Evolutionary conservation across 2,113 vertebrate species (phyloP).

Genomic region (Canis aureus): DNA sequence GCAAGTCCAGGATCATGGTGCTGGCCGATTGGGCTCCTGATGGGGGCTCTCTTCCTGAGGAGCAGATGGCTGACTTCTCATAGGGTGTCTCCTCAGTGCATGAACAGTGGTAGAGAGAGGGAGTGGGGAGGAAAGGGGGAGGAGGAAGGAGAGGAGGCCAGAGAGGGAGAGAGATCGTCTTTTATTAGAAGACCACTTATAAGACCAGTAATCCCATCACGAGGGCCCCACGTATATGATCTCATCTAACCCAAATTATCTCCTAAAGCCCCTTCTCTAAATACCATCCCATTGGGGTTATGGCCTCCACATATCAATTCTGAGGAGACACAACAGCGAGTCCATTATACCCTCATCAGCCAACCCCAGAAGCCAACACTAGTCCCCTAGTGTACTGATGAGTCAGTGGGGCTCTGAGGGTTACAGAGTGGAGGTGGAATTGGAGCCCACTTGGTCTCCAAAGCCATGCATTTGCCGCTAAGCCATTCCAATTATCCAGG

Average conservation of each 20-base stretch:
- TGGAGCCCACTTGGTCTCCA: too few species aligned
- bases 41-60: neutral
- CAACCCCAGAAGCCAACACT: neutral
- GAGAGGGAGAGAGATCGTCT: neutral
- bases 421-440: neutral
- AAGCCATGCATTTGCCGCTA: accelerated
- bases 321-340: neutral
- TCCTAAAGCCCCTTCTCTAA: neutral
- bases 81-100: neutral
- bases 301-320: neutral
- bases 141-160: neutral
- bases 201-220: neutral
- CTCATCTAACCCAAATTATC: neutral
- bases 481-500: neutral
- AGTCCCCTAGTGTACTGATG: neutral
- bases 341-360: neutral
- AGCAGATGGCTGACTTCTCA: neutral
- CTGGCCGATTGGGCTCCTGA: neutral
- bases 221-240: neutral
- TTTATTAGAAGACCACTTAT: neutral
- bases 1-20: neutral
- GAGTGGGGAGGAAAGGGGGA: neutral
- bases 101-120: neutral
- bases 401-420: neutral
- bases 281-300: neutral